Evolutionary conservation across 2,888 invertebrate species (phyloP), one percentile per base, ranked within the genome.

Genomic region (Eulithis prunata): DNA sequence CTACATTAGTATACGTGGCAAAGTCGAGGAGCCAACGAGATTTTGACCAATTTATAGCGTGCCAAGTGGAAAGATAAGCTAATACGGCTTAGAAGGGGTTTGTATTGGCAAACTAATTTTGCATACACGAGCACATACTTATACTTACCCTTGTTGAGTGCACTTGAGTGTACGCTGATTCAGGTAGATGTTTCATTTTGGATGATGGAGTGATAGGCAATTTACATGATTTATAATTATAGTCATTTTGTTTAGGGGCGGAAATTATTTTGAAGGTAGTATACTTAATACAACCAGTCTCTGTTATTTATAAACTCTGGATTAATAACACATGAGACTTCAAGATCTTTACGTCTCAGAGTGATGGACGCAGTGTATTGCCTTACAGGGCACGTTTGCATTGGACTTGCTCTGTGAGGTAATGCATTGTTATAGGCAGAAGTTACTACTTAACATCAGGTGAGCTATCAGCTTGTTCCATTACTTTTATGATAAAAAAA

Each of bases 41-140:
- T 93, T 92, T 91, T 93, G 93, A 93, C 93, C 93, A 93, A 93
- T 91, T 91, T 93, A 92, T 88, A 86, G 87, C 87, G 93, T 92
- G 93, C 93, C 91, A 91, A 90, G 87, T 89, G 89, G 87, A 91
- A 92, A 93, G 93, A 93, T 93, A 93, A 91, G 92, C 90, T 90
- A 91, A 92, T 91, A 85, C 87, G 80, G 81, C 80, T 86, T 78
- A 84, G 78, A 74, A 72, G 87, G 84, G 83, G 76, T 75, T 83
- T 85, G 85, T 90, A 89, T 90, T 84, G 86, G 89, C 85, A 87
- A 91, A 89, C 91, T 90, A 92, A 92, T 91, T 91, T 87, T 86
- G 88, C 87, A 90, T 87, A 87, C 85, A 81, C 80, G 75, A 72
- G 76, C 43, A 57, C 59, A 53, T 43, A 51, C 52, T 21, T 38